Conservation (phyloP, 2,888 invertebrate genomes). For the Xiphydria camelus region DNA sequence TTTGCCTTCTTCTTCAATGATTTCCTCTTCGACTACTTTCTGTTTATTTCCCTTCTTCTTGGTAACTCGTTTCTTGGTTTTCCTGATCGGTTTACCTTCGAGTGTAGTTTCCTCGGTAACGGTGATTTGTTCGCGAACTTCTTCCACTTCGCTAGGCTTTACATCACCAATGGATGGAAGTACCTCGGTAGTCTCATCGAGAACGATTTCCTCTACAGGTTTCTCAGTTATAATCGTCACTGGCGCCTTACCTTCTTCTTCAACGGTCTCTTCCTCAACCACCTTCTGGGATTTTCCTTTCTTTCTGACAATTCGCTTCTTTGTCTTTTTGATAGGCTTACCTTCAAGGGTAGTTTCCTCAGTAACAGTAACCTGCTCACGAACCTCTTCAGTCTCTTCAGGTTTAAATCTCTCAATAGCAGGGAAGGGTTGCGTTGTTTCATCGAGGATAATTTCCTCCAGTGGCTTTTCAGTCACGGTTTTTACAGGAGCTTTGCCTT, state of each 20-base stretch:
- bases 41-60: conserved; percentile 55
- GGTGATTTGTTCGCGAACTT: conserved; percentile 43
- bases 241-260: conserved; percentile 56
- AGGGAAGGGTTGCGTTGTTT: conserved; percentile 34
- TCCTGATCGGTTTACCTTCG: conserved; percentile 49
- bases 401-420: conserved; percentile 31
- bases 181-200: conserved; percentile 26
- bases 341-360: conserved; percentile 44
- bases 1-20: conserved; percentile 56
- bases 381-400: conserved; percentile 36
- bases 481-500: conserved; percentile 41
- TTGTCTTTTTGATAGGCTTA: conserved; percentile 42
- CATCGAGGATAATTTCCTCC: conserved; percentile 32
- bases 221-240: conserved; percentile 42
- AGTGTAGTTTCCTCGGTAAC: conserved; percentile 52
- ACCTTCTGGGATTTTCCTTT: conserved; percentile 24
- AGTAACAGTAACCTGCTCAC: conserved; percentile 46
- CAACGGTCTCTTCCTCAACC: conserved; percentile 54
- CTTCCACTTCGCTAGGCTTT: conserved; percentile 42
- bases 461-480: conserved; percentile 29
- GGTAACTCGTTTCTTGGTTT: conserved; percentile 43
- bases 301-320: conserved; percentile 25
- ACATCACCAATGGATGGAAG: conserved; percentile 20
- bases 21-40: conserved; percentile 59
- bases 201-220: conserved; percentile 10